phyloP scores from a whole-genome alignment of 2,797 vertebrate genomes.

The Botia kubotai region DNA sequence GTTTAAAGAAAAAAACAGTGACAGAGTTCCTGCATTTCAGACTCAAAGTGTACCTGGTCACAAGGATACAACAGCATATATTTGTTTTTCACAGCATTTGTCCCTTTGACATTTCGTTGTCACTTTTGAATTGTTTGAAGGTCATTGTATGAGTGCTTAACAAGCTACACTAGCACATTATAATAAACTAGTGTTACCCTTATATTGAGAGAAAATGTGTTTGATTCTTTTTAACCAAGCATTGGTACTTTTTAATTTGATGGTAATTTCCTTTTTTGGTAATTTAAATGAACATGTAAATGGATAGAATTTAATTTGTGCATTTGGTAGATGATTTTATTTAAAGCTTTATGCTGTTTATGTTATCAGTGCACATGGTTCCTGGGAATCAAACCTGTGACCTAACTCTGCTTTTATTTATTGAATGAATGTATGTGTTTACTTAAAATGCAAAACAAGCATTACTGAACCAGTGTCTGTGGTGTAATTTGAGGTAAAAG shows the following conservation, averaged over 20 bases:
- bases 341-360: background rate
- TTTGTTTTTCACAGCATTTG: no score
- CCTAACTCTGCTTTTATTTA: no score
- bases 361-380: background rate
- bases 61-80: background rate
- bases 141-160: no score
- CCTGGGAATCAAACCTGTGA: background rate
- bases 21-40: background rate
- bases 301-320: background rate
- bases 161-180: no score
- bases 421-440: no score
- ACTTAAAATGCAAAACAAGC: background rate
- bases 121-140: no score
- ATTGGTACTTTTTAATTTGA: no score
- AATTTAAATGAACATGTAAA: background rate
- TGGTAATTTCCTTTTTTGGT: no score
- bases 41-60: background rate
- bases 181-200: no score
- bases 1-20: background rate
- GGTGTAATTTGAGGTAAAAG: background rate
- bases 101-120: no score
- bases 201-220: no score
- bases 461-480: background rate
- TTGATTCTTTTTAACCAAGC: no score
- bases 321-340: background rate